These are phyloP conservation scores for Eupithecia abbreviata DNA, from an alignment of 2,888 invertebrate genomes.

Conservation along the genomic window DNA sequence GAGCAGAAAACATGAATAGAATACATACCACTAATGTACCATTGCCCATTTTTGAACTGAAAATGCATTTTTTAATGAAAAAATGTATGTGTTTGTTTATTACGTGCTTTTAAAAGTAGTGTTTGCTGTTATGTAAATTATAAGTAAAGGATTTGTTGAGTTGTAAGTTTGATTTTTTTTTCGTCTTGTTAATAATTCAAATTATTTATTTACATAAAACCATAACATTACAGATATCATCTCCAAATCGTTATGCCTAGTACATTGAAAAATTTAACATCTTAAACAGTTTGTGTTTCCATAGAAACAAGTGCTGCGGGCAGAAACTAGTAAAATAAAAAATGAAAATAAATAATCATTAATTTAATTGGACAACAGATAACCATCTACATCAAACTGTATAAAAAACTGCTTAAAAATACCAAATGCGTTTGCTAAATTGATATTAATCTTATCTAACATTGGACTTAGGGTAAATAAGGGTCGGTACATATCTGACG, in stretches of 20 bases:
- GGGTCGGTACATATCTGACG: no score
- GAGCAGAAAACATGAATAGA: constrained; percentile 4
- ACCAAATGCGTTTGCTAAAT: background rate
- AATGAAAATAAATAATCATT: background rate
- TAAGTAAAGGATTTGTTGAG: background rate
- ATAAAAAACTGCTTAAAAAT: background rate
- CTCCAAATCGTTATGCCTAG: no score
- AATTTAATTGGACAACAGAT: background rate
- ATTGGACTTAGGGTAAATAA: background rate
- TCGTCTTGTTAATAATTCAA: no score
- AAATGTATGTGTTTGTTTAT: background rate
- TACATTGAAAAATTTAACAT: no score
- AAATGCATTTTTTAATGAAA: background rate
- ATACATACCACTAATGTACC: background rate
- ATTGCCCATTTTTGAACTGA: background rate
- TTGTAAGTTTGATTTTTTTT: no score
- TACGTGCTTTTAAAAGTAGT: background rate
- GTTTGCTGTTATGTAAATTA: background rate
- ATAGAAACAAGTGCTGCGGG: no score
- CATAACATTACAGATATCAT: no score
- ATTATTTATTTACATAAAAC: no score
- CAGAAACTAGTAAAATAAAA: background rate
- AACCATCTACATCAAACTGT: background rate
- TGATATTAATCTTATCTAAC: no score
- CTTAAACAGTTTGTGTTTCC: no score